phyloP scores from a whole-genome alignment of 2,888 invertebrate species.

The Cheilosia vernalis region DNA sequence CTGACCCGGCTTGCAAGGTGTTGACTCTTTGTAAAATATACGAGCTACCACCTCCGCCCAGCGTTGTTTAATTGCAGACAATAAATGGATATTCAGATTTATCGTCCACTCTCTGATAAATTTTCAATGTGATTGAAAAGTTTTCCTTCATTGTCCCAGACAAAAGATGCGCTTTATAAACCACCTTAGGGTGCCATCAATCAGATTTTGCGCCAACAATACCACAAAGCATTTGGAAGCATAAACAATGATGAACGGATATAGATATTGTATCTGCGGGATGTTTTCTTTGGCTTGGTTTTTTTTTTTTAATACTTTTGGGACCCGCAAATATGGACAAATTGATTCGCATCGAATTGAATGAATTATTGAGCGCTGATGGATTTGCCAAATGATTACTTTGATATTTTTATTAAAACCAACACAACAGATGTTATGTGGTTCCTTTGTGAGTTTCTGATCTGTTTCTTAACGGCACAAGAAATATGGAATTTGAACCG shows the following conservation, averaged over 20 bases:
- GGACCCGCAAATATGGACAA: conserved; percentile 30
- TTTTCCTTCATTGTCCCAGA: conserved; percentile 6
- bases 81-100: conserved; percentile 66
- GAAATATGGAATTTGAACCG: neutral
- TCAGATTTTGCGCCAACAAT: conserved; percentile 14
- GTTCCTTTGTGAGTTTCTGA: neutral
- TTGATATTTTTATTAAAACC: conserved; percentile 18
- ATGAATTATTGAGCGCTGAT: conserved; percentile 45
- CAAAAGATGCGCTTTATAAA: neutral
- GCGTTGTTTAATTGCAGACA: conserved; percentile 18
- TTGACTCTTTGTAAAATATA: neutral
- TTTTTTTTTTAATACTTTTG: conserved; percentile 4
- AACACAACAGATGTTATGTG: conserved; percentile 3
- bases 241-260: conserved; percentile 54
- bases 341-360: conserved; percentile 28
- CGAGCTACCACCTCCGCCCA: neutral
- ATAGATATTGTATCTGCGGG: conserved; percentile 33
- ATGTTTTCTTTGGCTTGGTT: neutral
- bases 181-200: conserved; percentile 22
- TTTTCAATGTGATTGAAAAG: conserved; percentile 55
- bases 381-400: conserved; percentile 29
- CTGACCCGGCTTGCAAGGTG: neutral
- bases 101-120: conserved; percentile 25
- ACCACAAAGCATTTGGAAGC: conserved; percentile 21
- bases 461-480: neutral